Evolutionary conservation across 1,140 invertebrate species (phyloP).

Genomic region (Nephotettix cincticeps): DNA sequence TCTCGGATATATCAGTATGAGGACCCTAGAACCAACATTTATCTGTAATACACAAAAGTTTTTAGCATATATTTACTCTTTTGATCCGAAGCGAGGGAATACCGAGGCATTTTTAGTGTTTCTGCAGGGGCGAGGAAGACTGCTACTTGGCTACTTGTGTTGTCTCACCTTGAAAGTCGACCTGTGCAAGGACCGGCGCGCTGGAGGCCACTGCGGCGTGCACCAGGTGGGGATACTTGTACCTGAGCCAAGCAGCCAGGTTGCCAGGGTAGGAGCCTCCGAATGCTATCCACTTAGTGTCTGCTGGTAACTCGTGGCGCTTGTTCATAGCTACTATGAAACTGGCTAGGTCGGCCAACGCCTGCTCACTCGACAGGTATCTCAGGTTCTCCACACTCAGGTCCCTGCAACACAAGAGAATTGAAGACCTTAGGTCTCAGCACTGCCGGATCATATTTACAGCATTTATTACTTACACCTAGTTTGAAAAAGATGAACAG

Average conservation of each 20-base stretch:
- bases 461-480: too few relatives aligned
- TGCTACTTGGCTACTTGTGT: too few relatives aligned
- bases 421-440: too few relatives aligned
- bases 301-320: conserved; percentile 58
- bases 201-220: conserved; percentile 82
- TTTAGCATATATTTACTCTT: too few relatives aligned
- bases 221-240: conserved; percentile 89
- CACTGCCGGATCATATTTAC: too few relatives aligned
- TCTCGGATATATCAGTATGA: too few relatives aligned
- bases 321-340: conserved; percentile 72
- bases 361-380: conserved; percentile 83
- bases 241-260: conserved; percentile 85
- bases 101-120: too few relatives aligned
- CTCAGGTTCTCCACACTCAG: conserved; percentile 73
- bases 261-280: conserved; percentile 92
- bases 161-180: conserved; percentile 77
- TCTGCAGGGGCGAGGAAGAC: too few relatives aligned
- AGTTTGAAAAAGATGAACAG: too few relatives aligned
- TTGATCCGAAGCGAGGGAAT: too few relatives aligned
- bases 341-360: conserved; percentile 80
- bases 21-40: too few relatives aligned
- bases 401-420: conserved; percentile 71
- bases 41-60: too few relatives aligned
- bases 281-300: conserved; percentile 87
- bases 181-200: conserved; percentile 80